Base-by-base conservation (phyloP, 2,113 vertebrate genomes). In the Macrotus californicus region DNA sequence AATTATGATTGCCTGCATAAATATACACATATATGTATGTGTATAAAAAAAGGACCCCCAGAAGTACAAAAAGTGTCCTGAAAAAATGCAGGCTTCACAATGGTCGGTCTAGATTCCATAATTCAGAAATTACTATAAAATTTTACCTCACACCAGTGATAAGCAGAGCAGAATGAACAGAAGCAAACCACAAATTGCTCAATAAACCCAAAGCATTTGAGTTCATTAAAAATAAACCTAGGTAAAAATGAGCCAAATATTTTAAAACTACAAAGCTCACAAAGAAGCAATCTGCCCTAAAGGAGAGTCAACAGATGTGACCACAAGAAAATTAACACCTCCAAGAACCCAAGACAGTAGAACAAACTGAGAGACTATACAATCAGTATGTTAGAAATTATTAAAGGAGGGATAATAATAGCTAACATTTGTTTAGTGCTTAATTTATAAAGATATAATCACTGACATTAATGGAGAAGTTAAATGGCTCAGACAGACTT, bases 371-470 rank as follows among this genome's bases (percentile, higher is more conserved):
- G 46, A 48, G 26, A 56, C 48, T 67, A n/a, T 29, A 56, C 4
- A 48, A 54, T 61, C 12, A 61, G 15, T 43, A 41, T 43, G 24
- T 56, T 48, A 69, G 21, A 80, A 87, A 84, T 80, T 66, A 91
- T 24, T 87, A 39, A 56, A 54, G 41, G 18, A 80, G 75, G 39
- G 67, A 52, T 46, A 84, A 52, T 22, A 67, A 81, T 29, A 93
- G 39, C 26, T 59, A 86, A 86, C 15, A 36, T 14, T 90, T 56
- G 73, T 29, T 48, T 59, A 75, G 9, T 87, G n/a, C 34, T 82
- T 75, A 22, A 67, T 67, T 95, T 80, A 9, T 54, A 85, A 93
- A 95, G 66, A 84, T 66, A 59, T 52, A 82, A n/a, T 93, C 31
- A 7, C 10, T 75, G 34, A 48, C 29, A n/a, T 82, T 66, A 93